Conservation (phyloP, 2,888 invertebrate species). For the Camponotus fellah region DNA sequence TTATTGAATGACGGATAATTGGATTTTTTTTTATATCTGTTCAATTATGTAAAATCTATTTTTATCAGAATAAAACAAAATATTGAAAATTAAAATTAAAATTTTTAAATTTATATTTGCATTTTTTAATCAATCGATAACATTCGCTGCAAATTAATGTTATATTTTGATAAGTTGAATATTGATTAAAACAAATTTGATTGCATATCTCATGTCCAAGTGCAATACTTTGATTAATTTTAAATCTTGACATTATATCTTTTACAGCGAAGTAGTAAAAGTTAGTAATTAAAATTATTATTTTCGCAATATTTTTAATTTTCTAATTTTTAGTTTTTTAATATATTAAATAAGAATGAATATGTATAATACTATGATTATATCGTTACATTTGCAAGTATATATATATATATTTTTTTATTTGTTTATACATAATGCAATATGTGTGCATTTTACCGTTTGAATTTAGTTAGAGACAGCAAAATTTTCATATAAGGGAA, state of each 20-base stretch:
- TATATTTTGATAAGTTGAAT: constrained; percentile 1
- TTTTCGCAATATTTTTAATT: neutral
- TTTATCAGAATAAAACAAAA: neutral
- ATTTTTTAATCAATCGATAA: neutral
- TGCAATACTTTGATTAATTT: neutral
- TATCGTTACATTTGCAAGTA: neutral
- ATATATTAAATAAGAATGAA: neutral
- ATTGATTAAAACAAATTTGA: neutral
- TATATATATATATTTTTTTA: too few species aligned
- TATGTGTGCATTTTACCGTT: neutral
- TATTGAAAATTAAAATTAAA: neutral
- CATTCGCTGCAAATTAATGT: neutral
- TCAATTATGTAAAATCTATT: neutral
- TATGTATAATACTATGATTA: neutral
- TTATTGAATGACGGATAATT: neutral
- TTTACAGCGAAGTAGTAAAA: neutral
- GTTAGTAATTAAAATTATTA: neutral
- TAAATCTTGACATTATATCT: neutral
- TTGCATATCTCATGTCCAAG: neutral
- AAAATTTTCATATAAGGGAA: neutral
- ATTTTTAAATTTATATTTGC: neutral
- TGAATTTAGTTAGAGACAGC: too few species aligned
- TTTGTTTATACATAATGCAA: neutral
- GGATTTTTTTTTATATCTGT: neutral
- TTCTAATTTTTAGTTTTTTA: neutral